Conservation (phyloP, 2,888 invertebrate species). For the Hipparchia sbordonii region DNA sequence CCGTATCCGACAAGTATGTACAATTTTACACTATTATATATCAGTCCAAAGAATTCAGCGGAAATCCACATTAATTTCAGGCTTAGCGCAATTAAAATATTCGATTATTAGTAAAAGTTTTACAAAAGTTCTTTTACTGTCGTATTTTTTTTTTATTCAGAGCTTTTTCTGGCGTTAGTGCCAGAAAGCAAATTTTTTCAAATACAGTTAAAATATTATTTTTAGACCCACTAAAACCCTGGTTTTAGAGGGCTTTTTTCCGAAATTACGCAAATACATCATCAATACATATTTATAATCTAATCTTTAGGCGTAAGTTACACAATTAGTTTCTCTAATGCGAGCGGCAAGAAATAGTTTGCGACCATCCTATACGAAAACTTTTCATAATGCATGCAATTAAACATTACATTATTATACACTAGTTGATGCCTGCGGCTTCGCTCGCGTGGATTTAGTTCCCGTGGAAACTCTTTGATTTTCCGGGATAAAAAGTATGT, state of each 20-base stretch:
- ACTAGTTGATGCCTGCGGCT: too few relatives aligned
- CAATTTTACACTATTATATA: slow-evolving; percentile 56
- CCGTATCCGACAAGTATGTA: slow-evolving; percentile 66
- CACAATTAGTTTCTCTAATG: too few relatives aligned
- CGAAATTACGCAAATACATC: background rate
- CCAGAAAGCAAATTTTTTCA: background rate
- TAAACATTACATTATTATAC: too few relatives aligned
- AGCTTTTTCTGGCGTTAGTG: too few relatives aligned
- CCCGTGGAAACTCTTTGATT: too few relatives aligned
- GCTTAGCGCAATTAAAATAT: background rate
- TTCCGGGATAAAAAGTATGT: too few relatives aligned
- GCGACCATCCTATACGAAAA: background rate
- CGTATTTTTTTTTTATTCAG: too few relatives aligned
- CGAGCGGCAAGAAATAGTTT: background rate
- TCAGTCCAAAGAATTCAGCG: slow-evolving; percentile 69
- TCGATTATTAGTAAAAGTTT: too few relatives aligned
- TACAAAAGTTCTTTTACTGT: too few relatives aligned
- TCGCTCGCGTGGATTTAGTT: too few relatives aligned
- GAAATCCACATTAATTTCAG: slow-evolving; percentile 47
- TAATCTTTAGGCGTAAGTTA: too few relatives aligned
- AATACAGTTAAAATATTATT: background rate
- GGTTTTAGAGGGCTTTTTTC: background rate
- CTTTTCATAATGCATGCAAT: too few relatives aligned
- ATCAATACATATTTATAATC: background rate
- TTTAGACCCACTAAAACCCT: background rate